phyloP scores from a whole-genome alignment of 1,140 invertebrate genomes.

The Kradibia gibbosae region DNA sequence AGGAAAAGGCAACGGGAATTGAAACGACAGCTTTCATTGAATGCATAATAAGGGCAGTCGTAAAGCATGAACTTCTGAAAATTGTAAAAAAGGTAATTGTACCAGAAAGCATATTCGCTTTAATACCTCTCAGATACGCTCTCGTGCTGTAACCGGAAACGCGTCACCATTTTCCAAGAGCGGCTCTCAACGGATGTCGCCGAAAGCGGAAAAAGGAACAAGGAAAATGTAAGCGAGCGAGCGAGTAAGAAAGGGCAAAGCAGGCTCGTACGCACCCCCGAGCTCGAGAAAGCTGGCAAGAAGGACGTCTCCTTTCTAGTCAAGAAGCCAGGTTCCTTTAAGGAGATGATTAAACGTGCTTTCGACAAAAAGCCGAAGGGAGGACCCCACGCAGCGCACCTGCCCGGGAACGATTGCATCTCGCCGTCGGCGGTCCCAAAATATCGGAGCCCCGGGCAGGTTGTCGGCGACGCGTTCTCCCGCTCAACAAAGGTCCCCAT shows the following conservation, averaged over 20 bases:
- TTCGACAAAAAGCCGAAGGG: constrained; percentile 37
- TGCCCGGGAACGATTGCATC: constrained; percentile 46
- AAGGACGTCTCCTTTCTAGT: neutral
- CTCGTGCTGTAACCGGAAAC: neutral
- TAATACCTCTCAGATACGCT: neutral
- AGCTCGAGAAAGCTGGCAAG: neutral
- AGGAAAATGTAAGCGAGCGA: neutral
- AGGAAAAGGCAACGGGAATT: too few species aligned
- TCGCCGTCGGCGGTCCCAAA: constrained; percentile 42
- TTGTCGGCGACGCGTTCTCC: neutral
- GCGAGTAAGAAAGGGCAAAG: neutral
- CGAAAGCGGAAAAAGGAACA: neutral
- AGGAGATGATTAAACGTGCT: constrained; percentile 23
- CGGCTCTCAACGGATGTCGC: neutral
- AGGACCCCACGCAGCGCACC: constrained; percentile 53
- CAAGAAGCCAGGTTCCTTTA: constrained; percentile 28
- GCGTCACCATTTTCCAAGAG: neutral
- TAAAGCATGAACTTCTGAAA: neutral
- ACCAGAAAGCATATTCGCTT: neutral
- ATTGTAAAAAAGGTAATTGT: neutral
- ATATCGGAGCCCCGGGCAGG: constrained; percentile 25
- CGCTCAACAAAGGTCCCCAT: constrained; percentile 8
- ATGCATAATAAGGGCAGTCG: neutral
- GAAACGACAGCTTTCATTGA: too few species aligned
- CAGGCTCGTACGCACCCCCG: neutral